A percentile compares a stretch with the other conserved stretches of the same genome.
Conservation (phyloP, 2,888 invertebrate species). For the Uloborus plumipes region DNA sequence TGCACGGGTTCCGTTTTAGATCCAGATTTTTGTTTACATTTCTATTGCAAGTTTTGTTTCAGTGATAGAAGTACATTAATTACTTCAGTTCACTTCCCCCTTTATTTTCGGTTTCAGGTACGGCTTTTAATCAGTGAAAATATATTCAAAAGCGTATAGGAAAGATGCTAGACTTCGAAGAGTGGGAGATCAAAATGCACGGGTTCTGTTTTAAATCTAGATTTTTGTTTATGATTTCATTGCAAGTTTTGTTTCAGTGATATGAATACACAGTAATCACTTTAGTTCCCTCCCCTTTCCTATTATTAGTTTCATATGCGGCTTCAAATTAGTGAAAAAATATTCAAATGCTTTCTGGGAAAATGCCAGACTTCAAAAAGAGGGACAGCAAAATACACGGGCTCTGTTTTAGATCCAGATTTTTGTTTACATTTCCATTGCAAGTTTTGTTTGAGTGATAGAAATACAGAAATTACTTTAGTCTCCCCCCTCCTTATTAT, state of each 20-base stretch:
- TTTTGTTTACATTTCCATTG: neutral
- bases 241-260: too few species aligned
- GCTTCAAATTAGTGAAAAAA: too few species aligned
- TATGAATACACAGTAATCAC: too few species aligned
- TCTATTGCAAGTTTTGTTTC: too few species aligned
- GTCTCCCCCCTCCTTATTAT: too few species aligned
- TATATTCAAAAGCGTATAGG: constrained; percentile 2
- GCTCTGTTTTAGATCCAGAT: neutral
- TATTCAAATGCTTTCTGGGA: neutral
- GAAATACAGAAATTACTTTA: too few species aligned
- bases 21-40: neutral
- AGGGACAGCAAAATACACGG: neutral
- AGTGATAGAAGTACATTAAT: too few species aligned
- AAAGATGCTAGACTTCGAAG: constrained; percentile 1
- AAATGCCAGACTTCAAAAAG: neutral
- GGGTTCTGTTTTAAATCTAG: neutral
- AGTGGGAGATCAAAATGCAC: neutral
- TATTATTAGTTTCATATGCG: too few species aligned
- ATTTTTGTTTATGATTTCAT: neutral
- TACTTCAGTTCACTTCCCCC: too few species aligned
- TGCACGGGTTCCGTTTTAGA: neutral
- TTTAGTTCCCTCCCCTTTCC: too few species aligned
- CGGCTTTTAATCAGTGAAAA: constrained; percentile 49
- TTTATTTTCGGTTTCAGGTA: too few species aligned
- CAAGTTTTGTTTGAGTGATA: too few species aligned